phyloP scores from a whole-genome alignment of 2,113 vertebrate genomes.

The Sylvilagus bachmani region DNA sequence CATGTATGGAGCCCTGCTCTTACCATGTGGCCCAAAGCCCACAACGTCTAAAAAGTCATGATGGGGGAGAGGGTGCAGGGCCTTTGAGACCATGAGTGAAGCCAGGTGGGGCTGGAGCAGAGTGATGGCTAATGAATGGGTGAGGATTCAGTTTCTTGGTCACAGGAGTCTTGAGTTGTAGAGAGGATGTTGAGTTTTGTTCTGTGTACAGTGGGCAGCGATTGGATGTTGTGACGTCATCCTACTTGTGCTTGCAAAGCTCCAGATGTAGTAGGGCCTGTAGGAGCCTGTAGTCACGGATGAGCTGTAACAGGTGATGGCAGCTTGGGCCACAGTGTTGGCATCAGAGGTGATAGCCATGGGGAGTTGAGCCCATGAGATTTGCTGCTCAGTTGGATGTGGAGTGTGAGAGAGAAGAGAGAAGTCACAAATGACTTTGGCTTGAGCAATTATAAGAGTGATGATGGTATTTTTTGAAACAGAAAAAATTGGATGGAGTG shows the following conservation, averaged over 20 bases:
- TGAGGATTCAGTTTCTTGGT: neutral
- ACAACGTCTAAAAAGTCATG: neutral
- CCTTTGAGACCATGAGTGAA: neutral
- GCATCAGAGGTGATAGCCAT: neutral
- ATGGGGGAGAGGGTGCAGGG: neutral
- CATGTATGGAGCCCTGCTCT: neutral
- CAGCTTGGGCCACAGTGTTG: neutral
- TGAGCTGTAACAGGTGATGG: neutral
- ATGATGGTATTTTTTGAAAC: conserved; percentile 48
- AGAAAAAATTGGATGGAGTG: neutral
- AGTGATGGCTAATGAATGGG: neutral
- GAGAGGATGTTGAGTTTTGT: conserved; percentile 30
- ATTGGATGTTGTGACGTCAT: neutral
- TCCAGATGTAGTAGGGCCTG: neutral
- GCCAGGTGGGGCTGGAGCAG: neutral
- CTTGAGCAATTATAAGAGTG: conserved; percentile 46
- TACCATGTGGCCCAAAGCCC: neutral
- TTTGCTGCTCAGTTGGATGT: conserved; percentile 16
- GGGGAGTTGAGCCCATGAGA: neutral
- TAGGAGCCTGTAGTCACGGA: neutral
- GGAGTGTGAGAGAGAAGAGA: conserved; percentile 3
- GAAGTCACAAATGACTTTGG: conserved; percentile 32
- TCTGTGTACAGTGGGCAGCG: neutral
- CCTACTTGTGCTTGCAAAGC: neutral
- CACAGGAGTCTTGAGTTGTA: neutral